phyloP scores from a whole-genome alignment of 2,797 vertebrate genomes.

The Pipistrellus kuhlii region DNA sequence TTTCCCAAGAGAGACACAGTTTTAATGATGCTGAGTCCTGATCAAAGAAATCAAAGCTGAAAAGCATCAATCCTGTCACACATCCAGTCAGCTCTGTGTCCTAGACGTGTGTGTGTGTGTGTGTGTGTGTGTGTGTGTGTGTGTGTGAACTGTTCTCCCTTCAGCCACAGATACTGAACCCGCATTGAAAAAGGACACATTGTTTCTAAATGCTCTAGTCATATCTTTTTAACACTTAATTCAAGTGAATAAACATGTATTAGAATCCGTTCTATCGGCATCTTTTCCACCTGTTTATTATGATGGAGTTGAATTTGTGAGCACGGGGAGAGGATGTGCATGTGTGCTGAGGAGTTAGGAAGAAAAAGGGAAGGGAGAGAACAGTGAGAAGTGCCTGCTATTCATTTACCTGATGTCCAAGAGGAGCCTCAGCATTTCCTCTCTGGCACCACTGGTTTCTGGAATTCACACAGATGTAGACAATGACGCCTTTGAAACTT shows the following conservation, averaged over 20 bases:
- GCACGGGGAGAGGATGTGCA: too few species aligned
- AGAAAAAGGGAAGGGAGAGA: background rate
- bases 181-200: background rate
- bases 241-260: background rate
- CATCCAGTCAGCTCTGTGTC: background rate
- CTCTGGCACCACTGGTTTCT: background rate
- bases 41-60: background rate
- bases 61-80: background rate
- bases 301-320: background rate
- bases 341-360: too few species aligned
- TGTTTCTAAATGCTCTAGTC: background rate
- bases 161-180: background rate
- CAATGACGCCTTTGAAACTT: slow-evolving; percentile 56
- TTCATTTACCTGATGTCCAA: background rate
- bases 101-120: background rate
- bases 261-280: background rate
- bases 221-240: background rate
- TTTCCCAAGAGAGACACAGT: background rate
- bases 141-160: background rate
- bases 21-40: background rate
- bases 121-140: background rate
- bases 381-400: fast-evolving
- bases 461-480: slow-evolving; percentile 76
- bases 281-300: background rate
- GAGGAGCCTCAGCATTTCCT: background rate